Evolutionary conservation across 1,140 invertebrate species (phyloP).

Genomic region (Gonioctena quinquepunctata): DNA sequence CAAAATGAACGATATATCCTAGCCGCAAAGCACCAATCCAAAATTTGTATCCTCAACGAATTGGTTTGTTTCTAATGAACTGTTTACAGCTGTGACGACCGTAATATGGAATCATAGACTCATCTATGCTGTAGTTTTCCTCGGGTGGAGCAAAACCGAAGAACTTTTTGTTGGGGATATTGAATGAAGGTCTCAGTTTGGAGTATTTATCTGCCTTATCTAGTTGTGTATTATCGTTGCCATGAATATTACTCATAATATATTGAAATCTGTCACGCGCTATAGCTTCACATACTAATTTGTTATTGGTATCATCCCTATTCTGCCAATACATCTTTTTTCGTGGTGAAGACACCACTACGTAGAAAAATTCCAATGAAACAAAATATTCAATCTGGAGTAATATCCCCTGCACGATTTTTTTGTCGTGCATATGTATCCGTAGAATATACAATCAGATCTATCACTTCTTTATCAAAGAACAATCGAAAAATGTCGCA

Average conservation of each 20-base stretch:
- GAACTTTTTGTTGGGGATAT: neutral
- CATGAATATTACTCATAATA: neutral
- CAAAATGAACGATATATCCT: constrained; percentile 30
- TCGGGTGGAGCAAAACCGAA: neutral
- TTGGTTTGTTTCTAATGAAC: constrained; percentile 29
- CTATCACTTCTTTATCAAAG: too few relatives aligned
- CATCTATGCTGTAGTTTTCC: constrained; percentile 45
- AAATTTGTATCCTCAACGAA: constrained; percentile 33
- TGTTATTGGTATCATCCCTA: constrained; percentile 20
- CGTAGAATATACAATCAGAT: too few relatives aligned
- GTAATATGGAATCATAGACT: constrained; percentile 33
- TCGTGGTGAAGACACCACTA: constrained; percentile 10
- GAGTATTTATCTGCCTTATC: too few relatives aligned
- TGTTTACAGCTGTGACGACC: constrained; percentile 26
- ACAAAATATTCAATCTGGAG: too few relatives aligned
- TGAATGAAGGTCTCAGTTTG: neutral
- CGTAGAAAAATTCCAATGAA: constrained; percentile 27
- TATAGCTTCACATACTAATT: constrained; percentile 15
- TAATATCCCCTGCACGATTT: too few relatives aligned
- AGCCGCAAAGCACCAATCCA: constrained; percentile 29
- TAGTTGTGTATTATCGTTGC: neutral
- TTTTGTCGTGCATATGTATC: too few relatives aligned
- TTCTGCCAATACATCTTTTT: constrained; percentile 34
- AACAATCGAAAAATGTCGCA: constrained; percentile 25
- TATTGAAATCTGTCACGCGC: neutral